Evolutionary conservation across 2,888 invertebrate genomes (phyloP).

Genomic region (Rutpela maculata): DNA sequence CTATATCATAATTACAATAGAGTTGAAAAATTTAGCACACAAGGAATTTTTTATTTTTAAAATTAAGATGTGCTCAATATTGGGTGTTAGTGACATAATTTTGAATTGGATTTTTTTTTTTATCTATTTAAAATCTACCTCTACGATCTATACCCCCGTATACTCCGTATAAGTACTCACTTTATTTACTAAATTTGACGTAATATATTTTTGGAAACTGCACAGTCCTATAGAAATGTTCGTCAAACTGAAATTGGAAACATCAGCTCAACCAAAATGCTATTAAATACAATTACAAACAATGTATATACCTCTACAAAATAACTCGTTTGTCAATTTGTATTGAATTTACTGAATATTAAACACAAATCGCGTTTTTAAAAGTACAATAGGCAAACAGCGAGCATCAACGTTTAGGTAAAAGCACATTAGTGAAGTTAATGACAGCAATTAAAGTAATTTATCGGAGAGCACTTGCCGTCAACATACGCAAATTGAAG

Average conservation of each 20-base stretch:
- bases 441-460: conserved; percentile 72
- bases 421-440: conserved; percentile 68
- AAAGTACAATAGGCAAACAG: conserved; percentile 24
- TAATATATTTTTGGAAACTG: no score
- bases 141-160: no score
- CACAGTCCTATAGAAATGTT: background rate
- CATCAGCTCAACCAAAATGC: background rate
- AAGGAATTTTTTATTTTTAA: no score
- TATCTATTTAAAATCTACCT: no score
- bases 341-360: background rate
- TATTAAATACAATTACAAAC: background rate
- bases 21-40: no score
- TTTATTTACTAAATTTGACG: no score
- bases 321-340: background rate
- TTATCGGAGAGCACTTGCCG: conserved; percentile 67
- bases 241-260: background rate
- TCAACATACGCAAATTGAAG: conserved; percentile 63
- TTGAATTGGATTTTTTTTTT: no score
- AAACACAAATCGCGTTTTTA: conserved; percentile 17
- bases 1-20: no score
- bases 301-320: background rate
- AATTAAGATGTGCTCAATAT: no score
- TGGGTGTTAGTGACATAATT: no score
- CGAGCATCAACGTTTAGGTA: conserved; percentile 2
- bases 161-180: no score